phyloP scores from a whole-genome alignment of 2,888 invertebrate species.

The Cantharis nigra region DNA sequence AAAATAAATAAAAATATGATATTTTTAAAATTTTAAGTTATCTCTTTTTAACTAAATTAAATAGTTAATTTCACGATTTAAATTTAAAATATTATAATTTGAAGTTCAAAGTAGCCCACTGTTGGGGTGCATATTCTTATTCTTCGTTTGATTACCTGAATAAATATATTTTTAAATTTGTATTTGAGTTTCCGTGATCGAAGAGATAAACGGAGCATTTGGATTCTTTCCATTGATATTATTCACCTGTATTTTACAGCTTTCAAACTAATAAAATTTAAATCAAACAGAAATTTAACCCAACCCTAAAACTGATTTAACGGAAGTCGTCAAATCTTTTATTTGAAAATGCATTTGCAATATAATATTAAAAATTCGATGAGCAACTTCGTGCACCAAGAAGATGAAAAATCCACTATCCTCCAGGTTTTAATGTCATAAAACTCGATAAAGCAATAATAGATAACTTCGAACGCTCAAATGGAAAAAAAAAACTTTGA shows the following conservation, averaged over 20 bases:
- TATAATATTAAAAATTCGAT: neutral
- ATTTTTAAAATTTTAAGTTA: too few relatives aligned
- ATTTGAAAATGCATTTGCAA: neutral
- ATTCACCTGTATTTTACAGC: too few relatives aligned
- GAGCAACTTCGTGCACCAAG: neutral
- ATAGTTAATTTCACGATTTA: too few relatives aligned
- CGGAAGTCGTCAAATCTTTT: neutral
- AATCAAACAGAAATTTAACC: neutral
- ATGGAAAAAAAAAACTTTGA: neutral
- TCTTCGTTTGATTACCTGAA: too few relatives aligned
- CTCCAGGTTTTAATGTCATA: neutral
- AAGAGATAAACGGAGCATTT: neutral
- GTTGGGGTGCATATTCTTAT: too few relatives aligned
- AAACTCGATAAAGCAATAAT: neutral
- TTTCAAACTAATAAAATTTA: too few relatives aligned
- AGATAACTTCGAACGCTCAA: neutral
- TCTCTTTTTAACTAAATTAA: too few relatives aligned
- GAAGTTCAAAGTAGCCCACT: too few relatives aligned
- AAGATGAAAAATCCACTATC: neutral
- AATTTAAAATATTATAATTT: too few relatives aligned
- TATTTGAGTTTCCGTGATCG: neutral
- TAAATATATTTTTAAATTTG: too few relatives aligned
- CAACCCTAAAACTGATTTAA: neutral
- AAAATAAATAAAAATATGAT: too few relatives aligned
- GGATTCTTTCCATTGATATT: too few relatives aligned